Conservation (phyloP, 2,888 invertebrate species). For the Dicyrtomina minuta region DNA sequence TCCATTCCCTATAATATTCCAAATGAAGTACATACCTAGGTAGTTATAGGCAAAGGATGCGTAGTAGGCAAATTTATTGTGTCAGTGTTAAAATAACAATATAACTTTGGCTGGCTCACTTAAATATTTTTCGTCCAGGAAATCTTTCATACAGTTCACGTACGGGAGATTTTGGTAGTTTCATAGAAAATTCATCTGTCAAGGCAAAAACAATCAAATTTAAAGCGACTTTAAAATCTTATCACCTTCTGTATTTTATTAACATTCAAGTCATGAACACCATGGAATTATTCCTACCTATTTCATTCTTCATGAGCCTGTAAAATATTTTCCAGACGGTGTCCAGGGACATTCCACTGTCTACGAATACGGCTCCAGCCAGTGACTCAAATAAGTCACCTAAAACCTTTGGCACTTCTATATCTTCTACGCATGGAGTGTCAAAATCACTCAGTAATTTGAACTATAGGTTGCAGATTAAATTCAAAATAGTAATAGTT, state of each 20-base stretch:
- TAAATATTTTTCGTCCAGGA: constrained; percentile 70
- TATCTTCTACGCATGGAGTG: constrained; percentile 57
- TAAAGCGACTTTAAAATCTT: no score
- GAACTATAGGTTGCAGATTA: not conserved
- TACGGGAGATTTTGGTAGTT: constrained; percentile 89
- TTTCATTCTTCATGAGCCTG: constrained; percentile 80
- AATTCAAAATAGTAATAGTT: no score
- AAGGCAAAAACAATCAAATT: no score
- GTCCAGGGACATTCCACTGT: constrained; percentile 70
- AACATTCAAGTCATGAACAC: no score
- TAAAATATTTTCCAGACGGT: constrained; percentile 80
- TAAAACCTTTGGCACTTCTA: constrained; percentile 87
- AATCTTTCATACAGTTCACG: constrained; percentile 79
- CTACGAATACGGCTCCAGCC: constrained; percentile 87
- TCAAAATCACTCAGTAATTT: constrained; percentile 18
- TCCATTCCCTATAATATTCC: no score
- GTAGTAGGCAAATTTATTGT: no score
- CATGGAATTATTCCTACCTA: constrained; percentile 59
- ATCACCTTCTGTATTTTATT: no score
- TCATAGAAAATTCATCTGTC: constrained; percentile 70
- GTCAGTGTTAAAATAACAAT: no score
- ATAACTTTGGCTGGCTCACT: constrained; percentile 67
- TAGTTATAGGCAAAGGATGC: no score
- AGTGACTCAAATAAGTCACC: constrained; percentile 93
- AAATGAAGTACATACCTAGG: no score